Evolutionary conservation across 1,140 invertebrate genomes (phyloP).

Genomic region (Trichonephila clavipes): DNA sequence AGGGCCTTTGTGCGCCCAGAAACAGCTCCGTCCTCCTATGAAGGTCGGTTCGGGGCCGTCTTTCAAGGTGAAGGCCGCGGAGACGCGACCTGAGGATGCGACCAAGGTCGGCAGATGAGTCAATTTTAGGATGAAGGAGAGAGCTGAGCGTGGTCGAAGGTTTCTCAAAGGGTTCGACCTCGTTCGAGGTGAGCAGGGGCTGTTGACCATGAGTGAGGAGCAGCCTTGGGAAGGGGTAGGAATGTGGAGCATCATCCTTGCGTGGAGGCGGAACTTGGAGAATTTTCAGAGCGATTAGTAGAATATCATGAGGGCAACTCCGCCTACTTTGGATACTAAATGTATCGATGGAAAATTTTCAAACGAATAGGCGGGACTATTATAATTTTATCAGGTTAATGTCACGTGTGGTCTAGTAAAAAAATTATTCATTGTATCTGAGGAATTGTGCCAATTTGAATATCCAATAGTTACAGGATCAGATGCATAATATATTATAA

Average conservation of each 20-base stretch:
- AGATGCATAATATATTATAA: too few relatives aligned
- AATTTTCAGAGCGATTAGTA: too few relatives aligned
- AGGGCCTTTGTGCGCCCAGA: not conserved
- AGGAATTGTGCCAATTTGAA: too few relatives aligned
- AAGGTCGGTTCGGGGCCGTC: conserved; percentile 26
- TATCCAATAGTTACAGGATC: too few relatives aligned
- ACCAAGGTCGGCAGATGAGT: conserved; percentile 43
- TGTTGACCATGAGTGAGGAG: not conserved
- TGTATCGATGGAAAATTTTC: not conserved
- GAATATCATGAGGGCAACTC: not conserved
- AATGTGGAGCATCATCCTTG: conserved; percentile 5
- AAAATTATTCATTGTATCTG: too few relatives aligned
- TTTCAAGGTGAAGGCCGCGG: conserved; percentile 38
- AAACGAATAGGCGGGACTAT: not conserved
- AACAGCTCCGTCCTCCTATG: conserved; percentile 20
- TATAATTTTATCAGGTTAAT: not conserved
- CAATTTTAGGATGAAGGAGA: not conserved
- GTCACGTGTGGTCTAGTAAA: too few relatives aligned
- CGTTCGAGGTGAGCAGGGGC: not conserved
- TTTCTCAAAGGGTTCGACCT: conserved; percentile 10
- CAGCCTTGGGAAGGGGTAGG: not conserved
- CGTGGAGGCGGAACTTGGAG: not conserved
- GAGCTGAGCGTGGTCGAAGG: not conserved
- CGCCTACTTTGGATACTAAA: not conserved
- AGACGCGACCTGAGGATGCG: not conserved